Evolutionary conservation across 2,888 invertebrate species (phyloP).

Genomic region (Lottia gigantea): DNA sequence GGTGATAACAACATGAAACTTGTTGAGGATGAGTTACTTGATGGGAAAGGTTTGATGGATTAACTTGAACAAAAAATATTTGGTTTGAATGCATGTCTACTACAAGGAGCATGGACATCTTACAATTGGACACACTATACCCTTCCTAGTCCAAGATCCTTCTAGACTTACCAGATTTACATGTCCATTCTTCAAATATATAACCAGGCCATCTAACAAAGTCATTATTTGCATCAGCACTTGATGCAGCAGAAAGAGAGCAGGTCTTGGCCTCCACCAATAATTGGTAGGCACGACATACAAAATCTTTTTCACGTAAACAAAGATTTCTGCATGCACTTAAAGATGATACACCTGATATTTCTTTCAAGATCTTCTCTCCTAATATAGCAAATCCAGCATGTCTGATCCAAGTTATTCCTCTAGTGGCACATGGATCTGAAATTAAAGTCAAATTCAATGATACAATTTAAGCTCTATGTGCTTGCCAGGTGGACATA

Average conservation of each 20-base stretch:
- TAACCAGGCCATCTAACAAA: constrained; percentile 39
- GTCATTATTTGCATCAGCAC: constrained; percentile 22
- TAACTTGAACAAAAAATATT: no score
- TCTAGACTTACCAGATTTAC: constrained; percentile 31
- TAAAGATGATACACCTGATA: constrained; percentile 22
- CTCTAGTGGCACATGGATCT: constrained; percentile 46
- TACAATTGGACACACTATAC: no score
- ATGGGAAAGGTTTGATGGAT: no score
- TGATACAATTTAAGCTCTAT: no score
- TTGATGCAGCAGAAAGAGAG: constrained; percentile 30
- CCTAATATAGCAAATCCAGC: constrained; percentile 38
- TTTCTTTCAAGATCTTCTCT: constrained; percentile 18
- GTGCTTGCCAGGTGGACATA: no score
- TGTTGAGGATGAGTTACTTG: no score
- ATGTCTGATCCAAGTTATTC: constrained; percentile 28
- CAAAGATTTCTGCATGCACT: constrained; percentile 38
- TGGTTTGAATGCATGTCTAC: no score
- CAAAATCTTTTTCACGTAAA: constrained; percentile 37
- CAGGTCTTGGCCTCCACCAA: constrained; percentile 32
- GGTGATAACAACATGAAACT: no score
- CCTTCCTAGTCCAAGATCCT: no score
- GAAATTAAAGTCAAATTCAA: constrained; percentile 10
- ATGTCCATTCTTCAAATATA: constrained; percentile 43
- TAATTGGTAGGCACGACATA: constrained; percentile 39
- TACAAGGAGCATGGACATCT: no score